Conservation (phyloP, 92 coral and sea anemone genomes). For the Porites evermanni region DNA sequence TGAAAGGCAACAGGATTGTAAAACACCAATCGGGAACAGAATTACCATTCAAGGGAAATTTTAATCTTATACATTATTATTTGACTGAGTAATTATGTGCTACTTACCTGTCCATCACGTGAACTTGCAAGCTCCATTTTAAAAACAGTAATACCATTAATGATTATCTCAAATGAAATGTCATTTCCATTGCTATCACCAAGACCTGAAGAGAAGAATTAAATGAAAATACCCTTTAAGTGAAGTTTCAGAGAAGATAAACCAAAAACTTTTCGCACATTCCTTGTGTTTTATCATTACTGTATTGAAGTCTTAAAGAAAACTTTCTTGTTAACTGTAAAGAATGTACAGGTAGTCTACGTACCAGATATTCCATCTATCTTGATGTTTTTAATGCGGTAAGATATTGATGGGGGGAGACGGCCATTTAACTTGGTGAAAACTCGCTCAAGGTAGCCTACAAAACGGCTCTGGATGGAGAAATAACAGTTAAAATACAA, state of each 20-base stretch:
- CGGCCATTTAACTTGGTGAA: constrained; percentile 88
- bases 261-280: too few relatives aligned
- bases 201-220: constrained; percentile 63
- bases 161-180: constrained; percentile 84
- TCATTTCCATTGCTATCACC: constrained; percentile 93
- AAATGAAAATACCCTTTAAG: not conserved
- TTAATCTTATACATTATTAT: not conserved
- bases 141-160: constrained; percentile 85
- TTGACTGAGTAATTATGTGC: not conserved
- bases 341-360: not conserved
- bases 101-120: constrained; percentile 81
- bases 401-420: constrained; percentile 84
- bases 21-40: too few relatives aligned
- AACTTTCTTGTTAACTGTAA: not conserved
- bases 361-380: constrained; percentile 95
- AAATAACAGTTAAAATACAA: too few relatives aligned
- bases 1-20: not conserved
- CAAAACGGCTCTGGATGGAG: constrained; percentile 87
- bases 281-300: not conserved
- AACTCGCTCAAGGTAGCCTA: constrained; percentile 91
- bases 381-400: constrained; percentile 82
- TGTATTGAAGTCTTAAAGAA: not conserved
- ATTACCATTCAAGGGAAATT: not conserved
- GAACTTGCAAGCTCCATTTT: constrained; percentile 71
- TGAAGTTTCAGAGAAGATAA: too few relatives aligned